A percentile compares a stretch with the other conserved stretches of the same genome.
Conservation (phyloP, 2,797 vertebrate species). For the Propithecus deckenii region DNA sequence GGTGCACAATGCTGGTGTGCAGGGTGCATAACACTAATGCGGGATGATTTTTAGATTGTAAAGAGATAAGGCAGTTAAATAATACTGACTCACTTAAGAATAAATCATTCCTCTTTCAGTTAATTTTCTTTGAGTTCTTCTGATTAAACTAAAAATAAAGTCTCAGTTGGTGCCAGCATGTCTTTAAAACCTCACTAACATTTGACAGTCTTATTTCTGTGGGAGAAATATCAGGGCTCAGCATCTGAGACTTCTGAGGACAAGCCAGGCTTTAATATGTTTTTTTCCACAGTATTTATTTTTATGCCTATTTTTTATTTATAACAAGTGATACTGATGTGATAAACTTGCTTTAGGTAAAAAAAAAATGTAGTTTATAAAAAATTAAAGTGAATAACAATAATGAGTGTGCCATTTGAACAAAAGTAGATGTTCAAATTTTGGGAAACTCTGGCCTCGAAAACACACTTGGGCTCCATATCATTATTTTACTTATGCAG, state of each 20-base stretch:
- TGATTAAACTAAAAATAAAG: neutral
- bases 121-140: neutral
- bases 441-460: neutral
- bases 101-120: neutral
- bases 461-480: neutral
- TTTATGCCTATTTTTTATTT: neutral
- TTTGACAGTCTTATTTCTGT: neutral
- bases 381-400: neutral
- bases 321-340: neutral
- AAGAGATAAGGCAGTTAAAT: neutral
- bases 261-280: neutral
- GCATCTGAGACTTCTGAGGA: neutral
- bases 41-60: neutral
- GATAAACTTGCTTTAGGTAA: neutral
- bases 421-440: neutral
- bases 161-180: neutral
- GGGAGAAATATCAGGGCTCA: neutral
- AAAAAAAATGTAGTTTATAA: neutral
- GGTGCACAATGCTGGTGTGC: too few species aligned
- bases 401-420: fast-evolving
- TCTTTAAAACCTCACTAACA: neutral
- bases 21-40: neutral
- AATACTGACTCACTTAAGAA: neutral
- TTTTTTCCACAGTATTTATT: neutral
- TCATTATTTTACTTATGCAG: neutral